Conservation (phyloP, 2,113 vertebrate genomes). For the Rhea americana region DNA sequence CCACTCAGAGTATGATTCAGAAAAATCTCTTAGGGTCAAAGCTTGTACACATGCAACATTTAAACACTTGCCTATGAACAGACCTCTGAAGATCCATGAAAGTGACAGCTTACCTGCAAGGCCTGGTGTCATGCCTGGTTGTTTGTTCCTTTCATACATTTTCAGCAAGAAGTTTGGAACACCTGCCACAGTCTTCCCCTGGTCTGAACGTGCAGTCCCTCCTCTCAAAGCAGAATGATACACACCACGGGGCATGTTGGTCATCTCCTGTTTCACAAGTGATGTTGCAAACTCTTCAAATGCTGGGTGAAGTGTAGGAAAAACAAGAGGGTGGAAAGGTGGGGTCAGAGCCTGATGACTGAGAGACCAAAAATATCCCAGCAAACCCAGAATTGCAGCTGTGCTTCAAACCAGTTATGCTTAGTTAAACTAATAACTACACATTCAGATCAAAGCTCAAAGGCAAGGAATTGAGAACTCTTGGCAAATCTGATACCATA, state of each 20-base stretch:
- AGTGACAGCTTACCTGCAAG: conserved; percentile 83
- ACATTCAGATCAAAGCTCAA: conserved; percentile 12
- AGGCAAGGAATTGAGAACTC: neutral
- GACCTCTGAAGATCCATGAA: neutral
- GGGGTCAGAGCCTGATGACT: neutral
- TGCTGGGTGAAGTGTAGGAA: conserved; percentile 72
- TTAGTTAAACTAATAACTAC: neutral
- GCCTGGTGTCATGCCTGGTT: conserved; percentile 92
- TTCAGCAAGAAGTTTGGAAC: conserved; percentile 91
- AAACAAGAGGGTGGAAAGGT: neutral
- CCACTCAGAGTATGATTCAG: neutral
- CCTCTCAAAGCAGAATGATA: conserved; percentile 89
- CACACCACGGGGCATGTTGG: conserved; percentile 90
- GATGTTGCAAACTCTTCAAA: conserved; percentile 87
- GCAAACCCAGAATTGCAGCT: neutral
- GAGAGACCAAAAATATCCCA: neutral
- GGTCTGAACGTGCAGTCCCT: conserved; percentile 77
- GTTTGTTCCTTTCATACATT: conserved; percentile 93
- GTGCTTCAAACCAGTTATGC: neutral
- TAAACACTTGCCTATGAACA: neutral
- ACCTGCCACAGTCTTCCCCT: conserved; percentile 87
- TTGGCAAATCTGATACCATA: neutral
- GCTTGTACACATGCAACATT: neutral
- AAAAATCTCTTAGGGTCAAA: neutral
- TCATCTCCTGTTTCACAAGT: conserved; percentile 92